phyloP scores from a whole-genome alignment of 2,113 vertebrate species.

The Arenaria interpres region DNA sequence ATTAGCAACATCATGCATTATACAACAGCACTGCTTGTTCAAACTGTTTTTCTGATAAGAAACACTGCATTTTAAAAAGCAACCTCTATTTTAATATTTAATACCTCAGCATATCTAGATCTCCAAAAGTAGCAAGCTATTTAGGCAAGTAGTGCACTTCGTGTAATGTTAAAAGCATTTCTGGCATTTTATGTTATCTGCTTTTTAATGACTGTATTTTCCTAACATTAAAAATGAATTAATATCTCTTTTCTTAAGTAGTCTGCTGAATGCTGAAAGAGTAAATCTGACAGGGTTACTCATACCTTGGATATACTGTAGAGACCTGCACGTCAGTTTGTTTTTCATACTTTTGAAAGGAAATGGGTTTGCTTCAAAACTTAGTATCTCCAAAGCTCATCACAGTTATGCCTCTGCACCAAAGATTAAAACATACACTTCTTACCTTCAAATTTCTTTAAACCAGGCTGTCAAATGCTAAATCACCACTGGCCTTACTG shows the following conservation, averaged over 20 bases:
- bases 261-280: constrained; percentile 70
- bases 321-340: constrained; percentile 35
- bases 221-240: constrained; percentile 86
- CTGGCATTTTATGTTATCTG: constrained; percentile 82
- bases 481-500: not conserved
- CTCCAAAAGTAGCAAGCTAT: constrained; percentile 79
- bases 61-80: constrained; percentile 80
- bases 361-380: constrained; percentile 34
- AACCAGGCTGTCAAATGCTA: not conserved
- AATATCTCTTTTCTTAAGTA: constrained; percentile 79
- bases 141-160: constrained; percentile 78
- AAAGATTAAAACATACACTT: not conserved
- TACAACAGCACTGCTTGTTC: constrained; percentile 76
- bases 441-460: not conserved
- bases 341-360: constrained; percentile 47
- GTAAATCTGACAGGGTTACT: constrained; percentile 72
- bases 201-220: constrained; percentile 84
- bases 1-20: constrained; percentile 80
- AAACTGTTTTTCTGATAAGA: constrained; percentile 78
- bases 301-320: constrained; percentile 44
- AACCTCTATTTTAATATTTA: constrained; percentile 83
- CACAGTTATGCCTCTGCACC: not conserved
- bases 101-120: constrained; percentile 76
- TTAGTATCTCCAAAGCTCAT: constrained; percentile 5
- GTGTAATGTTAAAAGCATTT: constrained; percentile 83